Conservation (phyloP, 2,113 vertebrate species). For the Recurvirostra avosetta region DNA sequence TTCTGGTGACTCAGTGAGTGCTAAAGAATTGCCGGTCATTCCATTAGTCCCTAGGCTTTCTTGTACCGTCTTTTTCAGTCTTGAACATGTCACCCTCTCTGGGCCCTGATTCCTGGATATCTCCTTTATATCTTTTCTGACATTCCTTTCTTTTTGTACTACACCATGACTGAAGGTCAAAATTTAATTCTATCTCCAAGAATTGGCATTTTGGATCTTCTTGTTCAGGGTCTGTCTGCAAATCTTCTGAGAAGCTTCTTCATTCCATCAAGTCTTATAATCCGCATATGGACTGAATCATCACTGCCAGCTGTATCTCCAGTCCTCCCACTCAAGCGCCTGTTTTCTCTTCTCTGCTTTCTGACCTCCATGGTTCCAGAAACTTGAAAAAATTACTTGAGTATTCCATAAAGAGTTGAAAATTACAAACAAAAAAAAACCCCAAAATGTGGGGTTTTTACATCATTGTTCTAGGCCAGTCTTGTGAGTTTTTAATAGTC, state of each 20-base stretch:
- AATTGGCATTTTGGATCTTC: neutral
- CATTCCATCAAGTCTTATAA: neutral
- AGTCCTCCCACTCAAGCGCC: neutral
- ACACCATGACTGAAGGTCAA: neutral
- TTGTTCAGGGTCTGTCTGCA: neutral
- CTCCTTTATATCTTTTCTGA: neutral
- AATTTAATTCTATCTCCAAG: neutral
- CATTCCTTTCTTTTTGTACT: neutral
- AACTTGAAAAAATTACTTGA: neutral
- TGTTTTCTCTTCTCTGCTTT: neutral
- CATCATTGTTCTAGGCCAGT: neutral
- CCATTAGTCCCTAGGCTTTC: neutral
- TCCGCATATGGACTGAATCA: neutral
- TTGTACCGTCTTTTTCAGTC: neutral
- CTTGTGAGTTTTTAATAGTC: neutral
- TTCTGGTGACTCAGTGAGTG: neutral
- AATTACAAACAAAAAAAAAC: neutral
- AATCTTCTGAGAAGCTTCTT: neutral
- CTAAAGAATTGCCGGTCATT: neutral
- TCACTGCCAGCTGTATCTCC: neutral
- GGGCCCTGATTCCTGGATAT: neutral
- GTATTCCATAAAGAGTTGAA: neutral
- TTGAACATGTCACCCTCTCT: neutral
- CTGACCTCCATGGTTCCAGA: neutral
- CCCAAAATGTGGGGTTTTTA: neutral